These are phyloP conservation scores for Austrofundulus limnaeus DNA, from an alignment of 2,113 vertebrate genomes.

Conservation along the genomic window DNA sequence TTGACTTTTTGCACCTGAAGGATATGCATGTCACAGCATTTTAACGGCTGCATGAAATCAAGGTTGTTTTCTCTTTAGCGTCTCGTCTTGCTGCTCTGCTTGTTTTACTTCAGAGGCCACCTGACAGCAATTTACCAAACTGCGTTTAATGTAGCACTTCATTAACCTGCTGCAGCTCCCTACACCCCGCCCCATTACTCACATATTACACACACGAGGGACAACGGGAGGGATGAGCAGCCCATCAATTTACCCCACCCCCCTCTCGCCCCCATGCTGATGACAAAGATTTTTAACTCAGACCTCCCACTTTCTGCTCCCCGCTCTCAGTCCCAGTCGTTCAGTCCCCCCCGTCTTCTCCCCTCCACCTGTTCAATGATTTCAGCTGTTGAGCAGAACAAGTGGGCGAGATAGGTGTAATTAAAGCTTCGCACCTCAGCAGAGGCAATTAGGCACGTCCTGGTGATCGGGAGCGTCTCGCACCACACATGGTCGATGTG, in stretches of 20 bases:
- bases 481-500: conserved; percentile 32
- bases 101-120: conserved; percentile 24
- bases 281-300: conserved; percentile 42
- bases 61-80: conserved; percentile 8
- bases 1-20: too few species aligned
- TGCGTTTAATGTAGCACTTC: conserved; percentile 36
- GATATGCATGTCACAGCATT: too few species aligned
- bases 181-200: conserved; percentile 38
- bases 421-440: conserved; percentile 75
- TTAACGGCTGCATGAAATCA: too few species aligned
- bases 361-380: conserved; percentile 48
- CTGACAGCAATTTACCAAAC: conserved; percentile 42
- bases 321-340: conserved; percentile 6
- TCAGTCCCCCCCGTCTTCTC: conserved; percentile 3
- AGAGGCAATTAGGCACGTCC: conserved; percentile 73
- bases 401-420: conserved; percentile 65
- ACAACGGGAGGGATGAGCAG: conserved; percentile 42
- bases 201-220: background rate
- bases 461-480: conserved; percentile 57
- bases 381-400: conserved; percentile 50
- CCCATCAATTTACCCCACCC: conserved; percentile 55
- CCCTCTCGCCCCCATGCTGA: conserved; percentile 45
- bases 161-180: conserved; percentile 54
- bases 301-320: conserved; percentile 34
- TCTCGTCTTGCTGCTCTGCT: conserved; percentile 13